Conservation (phyloP, 2,888 invertebrate species). For the Drosophila austrosaltans region DNA sequence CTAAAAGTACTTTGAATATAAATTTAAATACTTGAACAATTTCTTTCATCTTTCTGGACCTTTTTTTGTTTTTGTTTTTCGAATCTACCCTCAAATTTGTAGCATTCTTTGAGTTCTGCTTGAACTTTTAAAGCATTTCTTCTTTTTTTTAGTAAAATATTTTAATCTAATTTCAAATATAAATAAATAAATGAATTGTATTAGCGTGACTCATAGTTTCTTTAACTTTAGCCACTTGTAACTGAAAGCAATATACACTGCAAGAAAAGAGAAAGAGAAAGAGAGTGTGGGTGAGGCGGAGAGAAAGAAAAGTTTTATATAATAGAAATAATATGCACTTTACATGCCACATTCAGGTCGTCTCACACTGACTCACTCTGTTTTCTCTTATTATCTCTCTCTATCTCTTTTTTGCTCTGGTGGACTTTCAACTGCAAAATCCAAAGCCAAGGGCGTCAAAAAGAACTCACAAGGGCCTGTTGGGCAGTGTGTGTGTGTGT, state of each 20-base stretch:
- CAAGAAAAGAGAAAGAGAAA: neutral
- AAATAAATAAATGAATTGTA: too few relatives aligned
- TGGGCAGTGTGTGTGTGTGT: slow-evolving; percentile 15
- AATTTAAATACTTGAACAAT: too few relatives aligned
- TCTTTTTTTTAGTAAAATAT: too few relatives aligned
- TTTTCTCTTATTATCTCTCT: slow-evolving; percentile 1
- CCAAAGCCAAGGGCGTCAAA: slow-evolving; percentile 46
- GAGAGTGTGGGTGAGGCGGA: neutral
- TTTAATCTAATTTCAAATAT: too few relatives aligned
- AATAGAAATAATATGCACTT: slow-evolving; percentile 67
- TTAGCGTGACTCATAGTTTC: too few relatives aligned
- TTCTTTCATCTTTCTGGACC: too few relatives aligned
- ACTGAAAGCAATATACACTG: slow-evolving; percentile 3
- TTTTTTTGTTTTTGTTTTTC: too few relatives aligned
- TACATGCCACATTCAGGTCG: slow-evolving; percentile 53
- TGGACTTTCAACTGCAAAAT: slow-evolving; percentile 15
- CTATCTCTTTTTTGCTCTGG: neutral
- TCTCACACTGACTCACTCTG: slow-evolving; percentile 18
- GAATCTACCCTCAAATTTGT: too few relatives aligned
- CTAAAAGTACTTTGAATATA: too few relatives aligned
- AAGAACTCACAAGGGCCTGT: slow-evolving; percentile 35
- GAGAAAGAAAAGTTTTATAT: slow-evolving; percentile 41
- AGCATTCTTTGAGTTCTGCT: too few relatives aligned
- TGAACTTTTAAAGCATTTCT: too few relatives aligned
- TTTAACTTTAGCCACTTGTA: too few relatives aligned